These are phyloP conservation scores for Saguinus imperator DNA, from an alignment of 2,113 vertebrate genomes.

Conservation along the genomic window DNA sequence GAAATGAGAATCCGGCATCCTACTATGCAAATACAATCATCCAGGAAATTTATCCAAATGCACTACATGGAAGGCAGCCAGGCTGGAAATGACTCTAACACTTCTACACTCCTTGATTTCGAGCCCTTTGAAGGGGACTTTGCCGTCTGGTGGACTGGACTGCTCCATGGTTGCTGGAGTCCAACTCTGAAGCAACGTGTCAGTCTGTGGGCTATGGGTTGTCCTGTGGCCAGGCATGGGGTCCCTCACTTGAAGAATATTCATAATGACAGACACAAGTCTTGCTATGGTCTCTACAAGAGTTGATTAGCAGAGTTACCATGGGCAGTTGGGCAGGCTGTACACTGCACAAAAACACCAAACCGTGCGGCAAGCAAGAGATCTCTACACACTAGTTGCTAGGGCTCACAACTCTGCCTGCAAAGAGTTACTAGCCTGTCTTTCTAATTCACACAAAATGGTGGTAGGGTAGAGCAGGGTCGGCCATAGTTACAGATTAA, in stretches of 20 bases:
- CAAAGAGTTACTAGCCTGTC: too few species aligned
- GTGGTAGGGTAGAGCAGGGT: background rate
- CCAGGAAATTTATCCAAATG: slow-evolving; percentile 56
- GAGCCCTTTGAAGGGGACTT: background rate
- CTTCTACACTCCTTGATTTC: background rate
- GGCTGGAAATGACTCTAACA: slow-evolving; percentile 39
- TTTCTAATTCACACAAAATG: background rate
- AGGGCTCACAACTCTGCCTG: background rate
- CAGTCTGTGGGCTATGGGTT: background rate
- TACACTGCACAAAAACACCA: background rate
- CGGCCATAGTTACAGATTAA: background rate
- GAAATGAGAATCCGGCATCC: slow-evolving; percentile 37
- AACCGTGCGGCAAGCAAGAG: background rate
- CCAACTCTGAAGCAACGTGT: background rate
- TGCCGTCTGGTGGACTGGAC: slow-evolving; percentile 61
- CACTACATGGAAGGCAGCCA: background rate
- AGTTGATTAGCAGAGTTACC: background rate
- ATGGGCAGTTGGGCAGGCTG: background rate
- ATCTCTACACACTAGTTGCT: background rate
- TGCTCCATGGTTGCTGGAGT: background rate
- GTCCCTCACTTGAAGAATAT: background rate
- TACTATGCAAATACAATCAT: slow-evolving; percentile 1
- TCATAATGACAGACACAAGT: background rate
- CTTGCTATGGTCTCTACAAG: background rate
- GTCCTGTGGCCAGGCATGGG: background rate